These are phyloP conservation scores for Cyprinodon variegatus DNA, from an alignment of 2,113 vertebrate species.

Conservation along the genomic window DNA sequence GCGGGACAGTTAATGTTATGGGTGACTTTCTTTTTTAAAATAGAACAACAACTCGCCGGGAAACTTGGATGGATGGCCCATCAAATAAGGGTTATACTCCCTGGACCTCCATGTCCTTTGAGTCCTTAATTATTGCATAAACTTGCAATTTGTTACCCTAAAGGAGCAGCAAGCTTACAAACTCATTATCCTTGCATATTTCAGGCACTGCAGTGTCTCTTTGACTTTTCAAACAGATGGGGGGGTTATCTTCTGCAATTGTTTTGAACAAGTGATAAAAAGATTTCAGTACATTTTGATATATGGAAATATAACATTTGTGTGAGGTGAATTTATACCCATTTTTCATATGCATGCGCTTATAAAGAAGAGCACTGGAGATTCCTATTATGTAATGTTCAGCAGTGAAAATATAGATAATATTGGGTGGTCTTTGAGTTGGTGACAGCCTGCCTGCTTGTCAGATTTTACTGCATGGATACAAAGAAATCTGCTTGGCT, in stretches of 20 bases:
- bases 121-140: constrained; percentile 50
- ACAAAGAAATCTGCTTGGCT: constrained; percentile 10
- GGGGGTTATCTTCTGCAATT: constrained; percentile 18
- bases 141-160: constrained; percentile 31
- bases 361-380: not conserved
- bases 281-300: constrained; percentile 29
- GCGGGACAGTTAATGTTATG: constrained; percentile 14
- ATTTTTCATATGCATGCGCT: constrained; percentile 5
- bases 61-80: constrained; percentile 24
- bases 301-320: constrained; percentile 5
- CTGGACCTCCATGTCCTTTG: constrained; percentile 32
- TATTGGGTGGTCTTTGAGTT: constrained; percentile 27
- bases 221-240: constrained; percentile 28
- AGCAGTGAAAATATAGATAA: not conserved
- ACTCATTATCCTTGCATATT: constrained; percentile 33
- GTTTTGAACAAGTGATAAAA: constrained; percentile 24
- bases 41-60: constrained; percentile 17
- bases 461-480: constrained; percentile 3
- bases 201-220: constrained; percentile 20
- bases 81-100: constrained; percentile 34
- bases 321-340: not conserved
- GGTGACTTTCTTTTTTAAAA: not conserved
- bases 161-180: constrained; percentile 20
- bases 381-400: not conserved
- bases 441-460: constrained; percentile 1